Evolutionary conservation across 2,113 vertebrate genomes (phyloP), one percentile per base, ranked within the genome.

Genomic region (Lagopus leucura): DNA sequence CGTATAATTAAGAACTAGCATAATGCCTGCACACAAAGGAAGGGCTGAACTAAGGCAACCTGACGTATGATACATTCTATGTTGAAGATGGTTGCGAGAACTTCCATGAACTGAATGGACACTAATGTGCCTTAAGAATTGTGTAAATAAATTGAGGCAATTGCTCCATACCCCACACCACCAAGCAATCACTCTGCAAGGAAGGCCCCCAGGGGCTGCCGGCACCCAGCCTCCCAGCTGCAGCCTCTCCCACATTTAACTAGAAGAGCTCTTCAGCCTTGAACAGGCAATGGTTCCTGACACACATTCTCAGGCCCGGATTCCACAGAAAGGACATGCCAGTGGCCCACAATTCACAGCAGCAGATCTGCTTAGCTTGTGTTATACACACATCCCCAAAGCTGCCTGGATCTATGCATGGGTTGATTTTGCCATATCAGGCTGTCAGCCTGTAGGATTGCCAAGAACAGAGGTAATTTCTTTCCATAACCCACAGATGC

Each of bases 1-100:
- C 70, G 92, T 79, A 73, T 87, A 93, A 95, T 94, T 96, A 96
- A 96, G 89, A 94, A 89, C 87, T 63, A 45, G 83, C 88, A 82
- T 89, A 92, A 94, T 34, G 80, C 88, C 71, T 89, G 90, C 63
- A 69, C 86, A 95, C 92, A 95, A 93, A 94, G 81, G 70, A 93
- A 93, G 77, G 66, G 45, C 58, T 76, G 86, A 84, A 87, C 84
- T 89, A 82, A 89, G 64, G 82, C 60, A 88, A 89, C 79, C 79
- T 86, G 50, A 71, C 60, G 81, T 19, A 63, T 60, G 73, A 4
- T 71, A 60, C 43, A n/a, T 74, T 38, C 76, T 30, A 0, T 13
- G 50, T 43, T 88, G 55, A 60, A 69, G 76, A 60, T 4, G 15
- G 48, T 7, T 81, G 52, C 18, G 57, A 93, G 38, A 61, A 52